phyloP scores from a whole-genome alignment of 2,797 vertebrate genomes.

The Todus mexicanus region DNA sequence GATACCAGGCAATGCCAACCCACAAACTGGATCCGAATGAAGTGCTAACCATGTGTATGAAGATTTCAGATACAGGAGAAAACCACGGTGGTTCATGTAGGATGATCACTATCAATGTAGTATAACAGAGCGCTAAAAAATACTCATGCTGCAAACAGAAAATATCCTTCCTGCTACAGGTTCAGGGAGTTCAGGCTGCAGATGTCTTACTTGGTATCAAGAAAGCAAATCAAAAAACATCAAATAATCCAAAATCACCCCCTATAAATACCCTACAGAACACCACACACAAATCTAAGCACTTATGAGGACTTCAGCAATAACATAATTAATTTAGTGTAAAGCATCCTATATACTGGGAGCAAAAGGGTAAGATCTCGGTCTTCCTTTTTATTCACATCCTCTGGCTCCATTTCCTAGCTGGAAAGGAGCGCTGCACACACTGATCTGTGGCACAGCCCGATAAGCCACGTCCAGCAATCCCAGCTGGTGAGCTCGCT shows the following conservation, averaged over 20 bases:
- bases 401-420: background rate
- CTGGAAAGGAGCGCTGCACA: accelerated
- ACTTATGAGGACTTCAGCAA: background rate
- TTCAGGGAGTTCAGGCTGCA: background rate
- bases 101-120: accelerated
- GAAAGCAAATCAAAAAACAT: background rate
- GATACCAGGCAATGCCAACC: background rate
- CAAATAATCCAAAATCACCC: background rate
- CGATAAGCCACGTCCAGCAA: background rate
- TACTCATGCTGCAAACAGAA: background rate
- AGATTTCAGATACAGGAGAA: background rate
- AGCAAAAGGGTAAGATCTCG: accelerated
- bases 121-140: background rate
- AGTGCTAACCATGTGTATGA: accelerated
- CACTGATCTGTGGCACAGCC: background rate
- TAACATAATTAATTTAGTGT: background rate
- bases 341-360: background rate
- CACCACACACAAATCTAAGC: background rate
- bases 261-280: background rate
- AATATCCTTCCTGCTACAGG: background rate
- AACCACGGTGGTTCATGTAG: background rate
- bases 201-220: background rate
- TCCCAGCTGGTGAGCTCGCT: background rate
- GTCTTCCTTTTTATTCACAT: background rate
- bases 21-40: accelerated